phyloP scores from a whole-genome alignment of 2,797 vertebrate species.

The Podargus strigoides region DNA sequence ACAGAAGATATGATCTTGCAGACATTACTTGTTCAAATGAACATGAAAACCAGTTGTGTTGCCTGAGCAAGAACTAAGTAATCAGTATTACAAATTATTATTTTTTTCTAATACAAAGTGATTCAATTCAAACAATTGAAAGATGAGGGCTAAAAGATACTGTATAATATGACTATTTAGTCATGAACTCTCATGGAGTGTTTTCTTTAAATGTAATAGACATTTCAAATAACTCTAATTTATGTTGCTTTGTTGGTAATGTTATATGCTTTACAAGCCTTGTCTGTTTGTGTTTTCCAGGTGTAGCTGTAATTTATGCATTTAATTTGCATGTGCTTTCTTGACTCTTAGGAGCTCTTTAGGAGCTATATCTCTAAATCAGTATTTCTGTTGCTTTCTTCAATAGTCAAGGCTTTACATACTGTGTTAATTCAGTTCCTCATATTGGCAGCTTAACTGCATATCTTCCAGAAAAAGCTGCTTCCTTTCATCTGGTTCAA shows the following conservation, averaged over 20 bases:
- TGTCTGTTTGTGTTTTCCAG: neutral
- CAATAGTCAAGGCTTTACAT: neutral
- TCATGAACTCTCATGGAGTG: neutral
- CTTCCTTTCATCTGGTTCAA: constrained; percentile 46
- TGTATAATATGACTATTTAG: neutral
- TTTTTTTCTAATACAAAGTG: neutral
- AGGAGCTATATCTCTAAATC: constrained; percentile 22
- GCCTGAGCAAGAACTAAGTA: neutral
- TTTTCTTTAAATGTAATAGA: neutral
- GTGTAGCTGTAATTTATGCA: neutral
- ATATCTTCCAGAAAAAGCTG: constrained; percentile 57
- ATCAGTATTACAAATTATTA: neutral
- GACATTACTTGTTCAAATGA: neutral
- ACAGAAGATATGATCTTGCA: neutral
- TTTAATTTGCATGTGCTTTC: neutral
- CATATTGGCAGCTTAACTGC: constrained; percentile 34
- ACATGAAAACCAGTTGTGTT: neutral
- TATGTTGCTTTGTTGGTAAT: neutral
- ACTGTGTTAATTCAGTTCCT: constrained; percentile 35
- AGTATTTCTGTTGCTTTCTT: constrained; percentile 42
- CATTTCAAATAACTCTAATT: neutral
- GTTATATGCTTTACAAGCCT: neutral
- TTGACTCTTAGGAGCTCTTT: too few relatives aligned
- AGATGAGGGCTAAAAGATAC: neutral
- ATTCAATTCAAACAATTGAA: neutral